Conservation (phyloP, 2,888 invertebrate genomes). For the Meiosimyza platycephala region DNA sequence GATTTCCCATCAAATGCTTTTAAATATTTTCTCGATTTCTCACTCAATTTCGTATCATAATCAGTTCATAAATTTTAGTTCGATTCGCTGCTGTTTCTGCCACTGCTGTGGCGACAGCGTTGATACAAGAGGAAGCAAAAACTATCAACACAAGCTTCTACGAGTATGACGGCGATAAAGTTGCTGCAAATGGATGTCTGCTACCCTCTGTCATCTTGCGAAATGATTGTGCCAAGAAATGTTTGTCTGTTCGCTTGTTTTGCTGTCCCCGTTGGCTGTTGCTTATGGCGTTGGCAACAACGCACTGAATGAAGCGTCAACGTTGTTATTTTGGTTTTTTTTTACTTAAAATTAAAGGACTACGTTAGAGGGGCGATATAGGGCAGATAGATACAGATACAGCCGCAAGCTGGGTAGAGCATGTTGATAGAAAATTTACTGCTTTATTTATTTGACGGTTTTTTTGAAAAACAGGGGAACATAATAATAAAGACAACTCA, state of each 20-base stretch:
- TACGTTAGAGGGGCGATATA: too few relatives aligned
- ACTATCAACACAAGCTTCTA: not conserved
- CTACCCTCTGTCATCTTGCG: not conserved
- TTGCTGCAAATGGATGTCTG: not conserved
- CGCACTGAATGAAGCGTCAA: conserved; percentile 4
- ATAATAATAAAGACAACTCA: too few relatives aligned
- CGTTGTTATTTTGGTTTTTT: not conserved
- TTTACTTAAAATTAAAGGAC: too few relatives aligned
- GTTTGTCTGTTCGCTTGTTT: conserved; percentile 12
- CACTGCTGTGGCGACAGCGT: conserved; percentile 5
- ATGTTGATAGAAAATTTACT: too few relatives aligned
- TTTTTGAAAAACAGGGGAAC: too few relatives aligned
- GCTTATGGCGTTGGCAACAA: not conserved
- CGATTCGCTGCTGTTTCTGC: not conserved
- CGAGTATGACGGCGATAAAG: conserved; percentile 3
- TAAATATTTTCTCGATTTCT: conserved; percentile 34
- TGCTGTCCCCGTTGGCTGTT: not conserved
- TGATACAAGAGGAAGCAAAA: conserved; percentile 3
- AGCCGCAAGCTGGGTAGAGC: too few relatives aligned
- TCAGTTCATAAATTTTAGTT: conserved; percentile 36
- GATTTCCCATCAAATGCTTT: conserved; percentile 2
- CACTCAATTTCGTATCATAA: conserved; percentile 35
- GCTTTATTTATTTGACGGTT: too few relatives aligned
- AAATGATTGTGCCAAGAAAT: conserved; percentile 14
- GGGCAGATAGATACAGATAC: too few relatives aligned